Base-by-base conservation (phyloP, 2,888 invertebrate species). In the Orchesellides sinensis region DNA sequence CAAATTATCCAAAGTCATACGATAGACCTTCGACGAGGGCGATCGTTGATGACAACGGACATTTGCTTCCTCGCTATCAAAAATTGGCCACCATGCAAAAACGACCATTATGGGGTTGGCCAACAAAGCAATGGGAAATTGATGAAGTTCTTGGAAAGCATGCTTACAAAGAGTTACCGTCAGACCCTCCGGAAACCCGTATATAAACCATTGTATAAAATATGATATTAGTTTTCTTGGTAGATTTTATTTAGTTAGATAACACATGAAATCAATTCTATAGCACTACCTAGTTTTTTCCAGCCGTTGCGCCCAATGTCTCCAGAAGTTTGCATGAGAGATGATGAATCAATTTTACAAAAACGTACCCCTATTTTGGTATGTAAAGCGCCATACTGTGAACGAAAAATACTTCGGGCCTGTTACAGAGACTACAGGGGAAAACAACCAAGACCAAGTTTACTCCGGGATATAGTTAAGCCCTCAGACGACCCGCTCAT, bases 111-210 rank as follows among this genome's bases (percentile, higher is more conserved):
- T 82, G 69, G 81, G 74, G 69, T 8, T 5, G 27, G 4, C 69
- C 73, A 19, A 14, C 59, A 0, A 59, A 17, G 6, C 79, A 79
- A 27, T 82, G 81, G 81, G 69, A 82, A 17, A 74, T 74, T 40
- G 74, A 79, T 23, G 40, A 49, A n/a, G 52, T 10, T 14, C 19
- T 52, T 27, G 80, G 80, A 23, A 56, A 49, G 23, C 23, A 35
- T 10, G 61, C 45, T 8, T 82, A 81, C 47, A 23, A 47, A 32
- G 10, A 25, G 25, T 68, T 25, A 0, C 21, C 29, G 2, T 2
- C 21, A 10, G 27, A 32, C 8, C 27, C 52, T 8, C 63, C 70
- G 0, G 40, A n/a, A 52, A 54, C 63, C 27, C 54, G 72, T 79
- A 79, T 19, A 56, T 35, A 17, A 4, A 5, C 52, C 3, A 5